Percentiles rank a stretch among this genome's conserved stretches.
phyloP scores from a whole-genome alignment of 2,888 invertebrate genomes.

The Cosmia trapezina region DNA sequence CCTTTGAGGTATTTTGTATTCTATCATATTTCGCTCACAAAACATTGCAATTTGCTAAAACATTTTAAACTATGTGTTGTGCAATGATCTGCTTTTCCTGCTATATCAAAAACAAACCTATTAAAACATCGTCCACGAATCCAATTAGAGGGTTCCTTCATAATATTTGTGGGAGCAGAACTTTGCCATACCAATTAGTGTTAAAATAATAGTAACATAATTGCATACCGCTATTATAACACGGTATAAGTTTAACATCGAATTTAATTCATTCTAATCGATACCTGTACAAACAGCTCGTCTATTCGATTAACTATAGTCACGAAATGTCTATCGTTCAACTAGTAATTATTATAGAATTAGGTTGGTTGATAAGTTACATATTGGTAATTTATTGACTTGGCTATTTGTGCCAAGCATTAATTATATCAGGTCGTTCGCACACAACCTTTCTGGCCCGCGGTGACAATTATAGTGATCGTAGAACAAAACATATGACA shows the following conservation, averaged over 20 bases:
- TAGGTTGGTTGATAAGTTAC: constrained; percentile 34
- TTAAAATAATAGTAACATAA: constrained; percentile 49
- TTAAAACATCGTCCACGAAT: constrained; percentile 8
- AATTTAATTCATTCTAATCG: constrained; percentile 34
- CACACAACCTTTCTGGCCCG: background rate
- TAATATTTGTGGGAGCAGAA: constrained; percentile 44
- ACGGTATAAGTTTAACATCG: constrained; percentile 22
- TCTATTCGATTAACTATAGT: constrained; percentile 51
- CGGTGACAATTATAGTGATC: background rate
- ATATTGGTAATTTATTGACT: constrained; percentile 37
- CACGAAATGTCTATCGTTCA: constrained; percentile 62
- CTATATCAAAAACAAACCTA: background rate
- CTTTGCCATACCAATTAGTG: constrained; percentile 41
- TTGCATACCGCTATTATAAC: constrained; percentile 20
- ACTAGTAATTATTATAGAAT: constrained; percentile 45
- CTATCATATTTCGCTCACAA: background rate
- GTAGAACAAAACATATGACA: background rate
- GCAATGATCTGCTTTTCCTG: background rate
- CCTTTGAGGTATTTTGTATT: constrained; percentile 8
- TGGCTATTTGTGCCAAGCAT: background rate
- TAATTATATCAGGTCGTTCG: constrained; percentile 1
- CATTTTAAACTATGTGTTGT: background rate
- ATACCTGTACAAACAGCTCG: constrained; percentile 40
- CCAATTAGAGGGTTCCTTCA: constrained; percentile 36
- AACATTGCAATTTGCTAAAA: background rate